phyloP scores from a whole-genome alignment of 2,888 invertebrate genomes.

The Caenorhabditis sp. region DNA sequence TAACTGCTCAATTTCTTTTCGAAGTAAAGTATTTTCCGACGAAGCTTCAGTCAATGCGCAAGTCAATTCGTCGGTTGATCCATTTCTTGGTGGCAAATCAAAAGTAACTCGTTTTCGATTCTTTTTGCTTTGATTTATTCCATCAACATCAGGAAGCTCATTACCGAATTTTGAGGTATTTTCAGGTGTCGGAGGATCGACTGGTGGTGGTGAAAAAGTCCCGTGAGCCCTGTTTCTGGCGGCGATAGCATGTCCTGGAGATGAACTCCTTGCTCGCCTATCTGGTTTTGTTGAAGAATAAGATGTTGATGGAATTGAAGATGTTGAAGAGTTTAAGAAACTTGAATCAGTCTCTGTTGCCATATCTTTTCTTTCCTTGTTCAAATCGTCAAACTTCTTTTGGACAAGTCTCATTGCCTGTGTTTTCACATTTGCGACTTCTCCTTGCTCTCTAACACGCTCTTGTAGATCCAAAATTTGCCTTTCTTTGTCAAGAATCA shows the following conservation, averaged over 20 bases:
- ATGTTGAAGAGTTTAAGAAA: constrained; percentile 6
- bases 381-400: constrained; percentile 52
- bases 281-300: constrained; percentile 4
- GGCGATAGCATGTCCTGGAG: constrained; percentile 49
- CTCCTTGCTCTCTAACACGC: constrained; percentile 61
- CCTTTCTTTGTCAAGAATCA: constrained; percentile 81
- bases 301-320: constrained; percentile 13
- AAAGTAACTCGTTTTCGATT: constrained; percentile 64
- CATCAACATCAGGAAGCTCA: constrained; percentile 38
- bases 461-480: constrained; percentile 78
- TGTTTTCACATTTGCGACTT: constrained; percentile 65
- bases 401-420: constrained; percentile 66
- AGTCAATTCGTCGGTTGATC: constrained; percentile 6
- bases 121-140: constrained; percentile 29
- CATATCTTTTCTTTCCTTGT: constrained; percentile 39
- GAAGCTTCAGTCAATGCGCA: constrained; percentile 25
- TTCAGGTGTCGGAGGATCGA: constrained; percentile 39
- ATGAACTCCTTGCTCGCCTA: constrained; percentile 33
- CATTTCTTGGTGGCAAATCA: constrained; percentile 45
- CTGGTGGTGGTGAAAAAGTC: constrained; percentile 35
- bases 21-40: constrained; percentile 25
- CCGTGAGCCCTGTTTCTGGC: constrained; percentile 34
- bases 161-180: constrained; percentile 37
- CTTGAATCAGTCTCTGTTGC: constrained; percentile 49
- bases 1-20: constrained; percentile 23